Evolutionary conservation across 1,140 invertebrate species (phyloP).

Genomic region (Zeugodacus cucurbitae): DNA sequence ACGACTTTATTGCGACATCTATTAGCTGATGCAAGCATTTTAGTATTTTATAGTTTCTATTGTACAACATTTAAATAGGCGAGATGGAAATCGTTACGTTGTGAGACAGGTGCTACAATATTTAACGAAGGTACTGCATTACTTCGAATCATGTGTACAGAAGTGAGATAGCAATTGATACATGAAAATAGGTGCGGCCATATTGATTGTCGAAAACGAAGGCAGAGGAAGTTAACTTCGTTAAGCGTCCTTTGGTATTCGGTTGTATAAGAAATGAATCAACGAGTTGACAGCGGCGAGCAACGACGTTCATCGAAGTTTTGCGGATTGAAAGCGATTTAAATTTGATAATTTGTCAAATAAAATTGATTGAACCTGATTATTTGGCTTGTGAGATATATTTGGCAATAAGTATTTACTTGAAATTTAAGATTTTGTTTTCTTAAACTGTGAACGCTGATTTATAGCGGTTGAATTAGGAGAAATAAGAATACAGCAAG

Average conservation of each 20-base stretch:
- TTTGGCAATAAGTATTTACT: neutral
- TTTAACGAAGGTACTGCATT: constrained; percentile 4
- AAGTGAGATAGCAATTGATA: constrained; percentile 20
- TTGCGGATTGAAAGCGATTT: constrained; percentile 1
- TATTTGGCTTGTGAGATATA: neutral
- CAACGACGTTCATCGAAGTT: constrained; percentile 37
- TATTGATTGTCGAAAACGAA: constrained; percentile 46
- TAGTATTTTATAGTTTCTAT: neutral
- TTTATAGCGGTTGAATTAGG: neutral
- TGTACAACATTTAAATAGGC: neutral
- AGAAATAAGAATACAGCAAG: neutral
- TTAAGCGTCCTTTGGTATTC: constrained; percentile 39
- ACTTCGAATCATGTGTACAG: neutral
- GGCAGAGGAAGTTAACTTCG: neutral
- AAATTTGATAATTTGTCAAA: constrained; percentile 24
- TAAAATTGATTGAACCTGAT: neutral
- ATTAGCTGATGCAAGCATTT: neutral
- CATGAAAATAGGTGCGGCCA: constrained; percentile 45
- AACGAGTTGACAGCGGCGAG: constrained; percentile 43
- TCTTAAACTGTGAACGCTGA: neutral
- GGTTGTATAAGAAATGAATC: constrained; percentile 36
- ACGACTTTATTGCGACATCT: neutral
- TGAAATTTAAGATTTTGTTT: neutral
- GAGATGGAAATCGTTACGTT: neutral
- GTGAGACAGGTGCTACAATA: neutral